Evolutionary conservation across 2,113 vertebrate species (phyloP), one percentile per base, ranked within the genome.

Genomic region (Lonchura striata): DNA sequence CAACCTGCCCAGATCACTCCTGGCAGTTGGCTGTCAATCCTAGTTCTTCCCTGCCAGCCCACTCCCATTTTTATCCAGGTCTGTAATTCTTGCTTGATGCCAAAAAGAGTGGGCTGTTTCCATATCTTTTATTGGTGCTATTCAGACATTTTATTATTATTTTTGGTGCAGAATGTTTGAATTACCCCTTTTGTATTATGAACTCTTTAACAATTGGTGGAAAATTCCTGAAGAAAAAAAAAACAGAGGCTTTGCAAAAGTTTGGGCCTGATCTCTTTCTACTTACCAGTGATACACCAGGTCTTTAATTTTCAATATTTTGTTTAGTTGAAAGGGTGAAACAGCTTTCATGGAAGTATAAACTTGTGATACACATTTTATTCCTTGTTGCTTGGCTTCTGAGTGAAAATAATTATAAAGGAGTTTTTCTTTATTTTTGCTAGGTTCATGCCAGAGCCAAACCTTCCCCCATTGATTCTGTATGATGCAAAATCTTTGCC

Each of bases 381-480:
- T 59, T 88, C 23, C 27, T 35, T 76, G 16, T 72, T 90, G 30
- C 85, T 92, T 37, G 50, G 24, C n/a, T 95, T 91, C 33, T 39
- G 63, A 83, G 28, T 69, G 41, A 46, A 92, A 91, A 69, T 50
- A 89, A 68, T 80, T 37, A 15, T 56, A 76, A 76, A 80, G 42
- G 18, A 15, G n/a, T 69, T 69, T 84, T 46, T 87, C 25, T 90
- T 79, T n/a, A 60, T 86, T 96, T 88, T 83, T 28, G 50, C 79
- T 79, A 99, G 99, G 96, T 99, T 99, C 63, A 99, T 99, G 99
- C 99, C 99, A 3, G 99, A 99, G 94, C 99, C 99, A 92, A 99
- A 99, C 97, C 98, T 99, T 94, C 99, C 99, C n/a, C 99, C 99
- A 49, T 95, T 99, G 96, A 97, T 98, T 64, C 98, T 99, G 59